Evolutionary conservation across 2,113 vertebrate species (phyloP), one percentile per base, ranked within the genome.

Genomic region (Motacilla tschutschensis): DNA sequence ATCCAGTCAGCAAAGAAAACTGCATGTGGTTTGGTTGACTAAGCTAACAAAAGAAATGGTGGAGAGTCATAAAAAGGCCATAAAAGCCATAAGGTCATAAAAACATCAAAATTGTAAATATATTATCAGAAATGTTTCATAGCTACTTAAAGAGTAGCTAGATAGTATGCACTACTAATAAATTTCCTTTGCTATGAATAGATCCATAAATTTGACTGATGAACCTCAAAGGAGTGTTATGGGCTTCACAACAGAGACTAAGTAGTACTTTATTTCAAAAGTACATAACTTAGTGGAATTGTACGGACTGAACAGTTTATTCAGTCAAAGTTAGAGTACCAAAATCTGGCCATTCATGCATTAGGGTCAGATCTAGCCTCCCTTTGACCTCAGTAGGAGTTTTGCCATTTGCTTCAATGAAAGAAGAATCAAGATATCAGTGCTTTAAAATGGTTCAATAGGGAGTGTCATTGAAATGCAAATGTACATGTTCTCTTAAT

Each of bases 401-500:
- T 91, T 90, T 93, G 67, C 63, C 89, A 73, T 81, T 82, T 62
- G 19, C 41, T 85, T 83, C 41, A 89, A 26, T 71, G 69, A 57
- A 66, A 77, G 47, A 41, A 65, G 60, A 43, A 64, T 82, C 67
- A 47, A 33, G 57, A 17, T 72, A 73, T 81, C 79, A 86, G 4
- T 67, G 69, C 46, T 35, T 85, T 85, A 64, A 84, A 89, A 50
- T 59, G 72, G 38, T 60, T 90, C 86, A 92, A 43, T 48, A 70
- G 51, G 58, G 48, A 85, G 55, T 14, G 33, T 46, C 33, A 86
- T 88, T 95, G 88, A 92, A 90, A 94, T 94, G 94, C 81, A 92
- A 95, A 95, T 92, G 31, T 31, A 6, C 1, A 1, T 19, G 28
- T 73, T 91, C 86, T 84, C 71, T 79, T 88, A 88, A 95, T 93